Evolutionary conservation across 2,113 vertebrate species (phyloP), one percentile per base, ranked within the genome.

Genomic region (Thinocorus orbignyianus): DNA sequence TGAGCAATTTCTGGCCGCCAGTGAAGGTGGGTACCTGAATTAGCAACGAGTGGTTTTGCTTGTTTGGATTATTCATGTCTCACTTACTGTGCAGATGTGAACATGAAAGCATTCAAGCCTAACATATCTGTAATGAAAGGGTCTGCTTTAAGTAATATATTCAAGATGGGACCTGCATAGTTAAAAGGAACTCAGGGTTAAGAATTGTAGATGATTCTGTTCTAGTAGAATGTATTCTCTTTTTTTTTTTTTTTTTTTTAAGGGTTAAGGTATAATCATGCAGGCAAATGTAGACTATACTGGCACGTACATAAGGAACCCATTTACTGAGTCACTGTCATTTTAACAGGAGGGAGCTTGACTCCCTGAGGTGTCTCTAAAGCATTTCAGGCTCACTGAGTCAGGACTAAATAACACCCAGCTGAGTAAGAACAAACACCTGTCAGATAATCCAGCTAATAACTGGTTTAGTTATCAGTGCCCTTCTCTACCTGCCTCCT

Each of bases 371-470:
- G 93, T 90, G 42, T 55, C 72, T 90, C 55, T 81, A 95, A 95
- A 92, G 74, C 71, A 71, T 96, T 96, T 92, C 88, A 88, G 73
- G 61, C 76, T 95, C 88, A 95, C 93, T 94, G 95, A 96, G 71
- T 96, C 84, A 91, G 91, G 90, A 92, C 88, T 92, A 92, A 96
- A 94, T 92, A 95, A 95, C 78, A 90, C 90, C 90, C 95, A 95
- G 80, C 94, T 90, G 96, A 12, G 95, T 81, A 92, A 91, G 97
- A 96, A 96, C 91, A 96, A 97, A 97, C 88, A 95, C 74, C 95
- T 95, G 95, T 93, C 86, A 94, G 86, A 96, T 95, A 86, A 96
- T 69, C 74, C 72, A 81, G 60, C 78, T 95, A 96, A 96, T 95
- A 90, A 57, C 60, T 76, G 78, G 88, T 87, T 93, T 95, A 73